Percentiles rank a stretch among this genome's conserved stretches.
Evolutionary conservation across 2,888 invertebrate genomes (phyloP).

Genomic region (Ectemnius lituratus): DNA sequence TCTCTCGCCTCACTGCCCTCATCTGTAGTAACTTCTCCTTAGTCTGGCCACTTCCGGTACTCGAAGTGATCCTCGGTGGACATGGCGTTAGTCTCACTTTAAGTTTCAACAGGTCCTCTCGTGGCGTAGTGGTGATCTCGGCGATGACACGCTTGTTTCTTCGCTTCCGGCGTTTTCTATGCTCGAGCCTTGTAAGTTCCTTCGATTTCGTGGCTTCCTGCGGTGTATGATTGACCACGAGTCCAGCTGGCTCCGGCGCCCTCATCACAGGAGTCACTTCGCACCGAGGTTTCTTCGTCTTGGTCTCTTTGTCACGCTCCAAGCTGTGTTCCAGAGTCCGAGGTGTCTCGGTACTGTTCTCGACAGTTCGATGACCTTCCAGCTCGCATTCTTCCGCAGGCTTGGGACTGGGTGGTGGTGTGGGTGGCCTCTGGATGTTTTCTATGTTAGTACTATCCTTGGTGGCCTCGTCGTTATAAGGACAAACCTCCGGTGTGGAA

Average conservation of each 20-base stretch:
- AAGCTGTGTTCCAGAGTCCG: constrained; percentile 45
- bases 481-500: constrained; percentile 16
- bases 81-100: constrained; percentile 71
- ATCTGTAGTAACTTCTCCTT: constrained; percentile 69
- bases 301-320: constrained; percentile 62
- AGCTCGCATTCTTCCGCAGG: constrained; percentile 55
- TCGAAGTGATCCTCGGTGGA: constrained; percentile 68
- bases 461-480: constrained; percentile 33
- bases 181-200: constrained; percentile 65
- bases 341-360: constrained; percentile 30
- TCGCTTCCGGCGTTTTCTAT: constrained; percentile 68
- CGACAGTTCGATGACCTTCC: constrained; percentile 44
- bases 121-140: constrained; percentile 72
- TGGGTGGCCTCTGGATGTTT: constrained; percentile 71
- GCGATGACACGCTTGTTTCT: constrained; percentile 73
- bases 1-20: constrained; percentile 66
- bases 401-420: constrained; percentile 72
- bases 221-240: constrained; percentile 38
- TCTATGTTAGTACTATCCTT: constrained; percentile 61
- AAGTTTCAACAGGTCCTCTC: constrained; percentile 70
- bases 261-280: constrained; percentile 72
- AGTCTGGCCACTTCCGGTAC: constrained; percentile 43
- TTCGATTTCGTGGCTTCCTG: constrained; percentile 49
- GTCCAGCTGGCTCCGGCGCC: constrained; percentile 56
- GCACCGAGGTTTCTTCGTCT: constrained; percentile 71